These are phyloP conservation scores for Fratercula arctica DNA, from an alignment of 2,797 vertebrate genomes.

Conservation along the genomic window DNA sequence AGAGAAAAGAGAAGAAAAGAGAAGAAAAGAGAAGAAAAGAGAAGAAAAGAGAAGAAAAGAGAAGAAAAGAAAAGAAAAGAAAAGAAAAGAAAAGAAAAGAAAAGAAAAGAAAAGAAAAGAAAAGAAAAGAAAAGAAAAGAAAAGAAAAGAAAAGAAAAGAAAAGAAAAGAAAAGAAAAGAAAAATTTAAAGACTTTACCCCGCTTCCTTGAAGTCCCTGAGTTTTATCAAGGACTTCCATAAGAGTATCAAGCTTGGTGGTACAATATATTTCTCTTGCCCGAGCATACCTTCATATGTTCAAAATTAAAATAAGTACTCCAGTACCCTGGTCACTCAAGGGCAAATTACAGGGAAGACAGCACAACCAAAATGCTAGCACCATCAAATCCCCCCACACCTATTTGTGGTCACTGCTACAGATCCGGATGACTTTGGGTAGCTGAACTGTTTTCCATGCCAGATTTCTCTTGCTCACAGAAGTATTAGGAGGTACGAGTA, in stretches of 20 bases:
- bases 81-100: too few species aligned
- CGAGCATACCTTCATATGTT: background rate
- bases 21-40: too few species aligned
- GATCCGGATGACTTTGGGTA: background rate
- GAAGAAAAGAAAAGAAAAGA: too few species aligned
- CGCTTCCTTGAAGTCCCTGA: accelerated
- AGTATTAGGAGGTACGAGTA: background rate
- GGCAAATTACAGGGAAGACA: background rate
- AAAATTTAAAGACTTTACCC: background rate
- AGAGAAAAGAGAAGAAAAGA: too few species aligned
- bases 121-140: too few species aligned
- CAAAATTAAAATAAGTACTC: background rate
- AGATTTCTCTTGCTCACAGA: background rate
- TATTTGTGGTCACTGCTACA: background rate
- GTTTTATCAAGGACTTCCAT: background rate
- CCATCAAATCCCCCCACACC: too few species aligned
- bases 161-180: too few species aligned
- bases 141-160: too few species aligned
- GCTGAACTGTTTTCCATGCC: accelerated
- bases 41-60: too few species aligned
- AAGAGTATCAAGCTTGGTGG: too few species aligned
- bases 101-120: too few species aligned
- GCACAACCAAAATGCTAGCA: background rate
- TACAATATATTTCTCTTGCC: background rate
- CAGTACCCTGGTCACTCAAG: background rate